These are phyloP conservation scores for Vulpes lagopus DNA, from an alignment of 2,113 vertebrate species.

Conservation along the genomic window DNA sequence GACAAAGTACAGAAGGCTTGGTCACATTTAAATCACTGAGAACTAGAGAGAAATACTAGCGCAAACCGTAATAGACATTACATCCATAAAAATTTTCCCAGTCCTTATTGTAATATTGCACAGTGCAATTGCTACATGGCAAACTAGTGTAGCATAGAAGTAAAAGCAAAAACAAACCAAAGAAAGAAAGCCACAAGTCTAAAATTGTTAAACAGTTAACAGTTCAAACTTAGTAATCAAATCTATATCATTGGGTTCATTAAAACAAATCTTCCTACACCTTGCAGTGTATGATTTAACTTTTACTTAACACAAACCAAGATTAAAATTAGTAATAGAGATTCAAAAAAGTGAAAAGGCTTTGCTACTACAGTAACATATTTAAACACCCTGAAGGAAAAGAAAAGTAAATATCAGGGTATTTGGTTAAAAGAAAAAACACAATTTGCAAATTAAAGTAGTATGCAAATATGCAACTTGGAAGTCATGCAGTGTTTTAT, in stretches of 20 bases:
- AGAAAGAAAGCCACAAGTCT: conserved; percentile 93
- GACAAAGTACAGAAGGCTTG: conserved; percentile 99
- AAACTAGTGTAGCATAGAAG: conserved; percentile 99
- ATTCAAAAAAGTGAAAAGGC: conserved; percentile 88
- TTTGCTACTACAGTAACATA: conserved; percentile 94
- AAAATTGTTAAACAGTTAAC: conserved; percentile 96
- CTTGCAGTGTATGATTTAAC: conserved; percentile 98
- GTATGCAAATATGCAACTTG: conserved; percentile 86
- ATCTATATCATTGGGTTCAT: conserved; percentile 91
- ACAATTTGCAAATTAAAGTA: conserved; percentile 86
- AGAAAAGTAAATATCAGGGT: conserved; percentile 87
- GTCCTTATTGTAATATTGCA: conserved; percentile 99
- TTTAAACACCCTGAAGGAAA: conserved; percentile 95
- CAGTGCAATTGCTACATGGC: conserved; percentile 99
- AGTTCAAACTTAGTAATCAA: conserved; percentile 95
- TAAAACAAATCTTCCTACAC: conserved; percentile 95
- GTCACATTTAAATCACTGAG: conserved; percentile 99
- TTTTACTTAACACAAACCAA: conserved; percentile 92
- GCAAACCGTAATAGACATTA: conserved; percentile 99
- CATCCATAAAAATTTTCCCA: conserved; percentile 98
- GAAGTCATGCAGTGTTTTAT: conserved; percentile 92
- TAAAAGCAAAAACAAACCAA: conserved; percentile 91
- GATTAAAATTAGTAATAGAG: conserved; percentile 89
- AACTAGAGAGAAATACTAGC: conserved; percentile 99
- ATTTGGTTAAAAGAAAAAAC: conserved; percentile 82